phyloP scores from a whole-genome alignment of 1,140 invertebrate species.

The Gonatopus flavifemur region DNA sequence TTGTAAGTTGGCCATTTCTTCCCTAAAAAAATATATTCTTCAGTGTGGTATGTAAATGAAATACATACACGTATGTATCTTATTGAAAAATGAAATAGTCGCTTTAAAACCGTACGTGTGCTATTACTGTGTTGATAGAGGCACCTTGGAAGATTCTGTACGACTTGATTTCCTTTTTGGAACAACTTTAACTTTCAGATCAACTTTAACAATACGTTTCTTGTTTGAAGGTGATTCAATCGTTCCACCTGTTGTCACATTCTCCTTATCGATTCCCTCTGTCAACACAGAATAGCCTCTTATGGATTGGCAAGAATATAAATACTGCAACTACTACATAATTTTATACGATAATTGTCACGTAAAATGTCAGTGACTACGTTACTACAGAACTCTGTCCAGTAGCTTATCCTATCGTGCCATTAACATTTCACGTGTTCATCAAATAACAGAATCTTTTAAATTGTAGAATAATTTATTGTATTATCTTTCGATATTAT shows the following conservation, averaged over 20 bases:
- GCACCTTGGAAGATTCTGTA: conserved; percentile 43
- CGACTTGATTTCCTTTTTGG: conserved; percentile 61
- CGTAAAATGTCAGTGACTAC: too few species aligned
- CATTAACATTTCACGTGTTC: too few species aligned
- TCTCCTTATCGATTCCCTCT: conserved; percentile 61
- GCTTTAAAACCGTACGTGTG: conserved; percentile 12
- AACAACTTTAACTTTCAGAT: conserved; percentile 76
- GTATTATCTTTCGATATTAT: too few species aligned
- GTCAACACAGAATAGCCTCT: conserved; percentile 64
- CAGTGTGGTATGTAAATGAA: too few species aligned
- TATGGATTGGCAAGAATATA: too few species aligned
- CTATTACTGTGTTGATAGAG: conserved; percentile 54
- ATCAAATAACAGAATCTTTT: too few species aligned
- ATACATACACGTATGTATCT: background rate
- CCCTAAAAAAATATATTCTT: conserved; percentile 52
- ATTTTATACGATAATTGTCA: too few species aligned
- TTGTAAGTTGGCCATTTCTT: conserved; percentile 60
- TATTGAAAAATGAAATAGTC: background rate
- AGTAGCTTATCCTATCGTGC: too few species aligned
- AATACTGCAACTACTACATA: too few species aligned
- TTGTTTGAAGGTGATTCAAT: conserved; percentile 69
- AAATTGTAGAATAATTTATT: too few species aligned
- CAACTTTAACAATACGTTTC: conserved; percentile 76
- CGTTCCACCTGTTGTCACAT: conserved; percentile 56
- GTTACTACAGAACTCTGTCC: too few species aligned